Evolutionary conservation across 2,113 vertebrate genomes (phyloP).

Genomic region (Ceyx margarethae): DNA sequence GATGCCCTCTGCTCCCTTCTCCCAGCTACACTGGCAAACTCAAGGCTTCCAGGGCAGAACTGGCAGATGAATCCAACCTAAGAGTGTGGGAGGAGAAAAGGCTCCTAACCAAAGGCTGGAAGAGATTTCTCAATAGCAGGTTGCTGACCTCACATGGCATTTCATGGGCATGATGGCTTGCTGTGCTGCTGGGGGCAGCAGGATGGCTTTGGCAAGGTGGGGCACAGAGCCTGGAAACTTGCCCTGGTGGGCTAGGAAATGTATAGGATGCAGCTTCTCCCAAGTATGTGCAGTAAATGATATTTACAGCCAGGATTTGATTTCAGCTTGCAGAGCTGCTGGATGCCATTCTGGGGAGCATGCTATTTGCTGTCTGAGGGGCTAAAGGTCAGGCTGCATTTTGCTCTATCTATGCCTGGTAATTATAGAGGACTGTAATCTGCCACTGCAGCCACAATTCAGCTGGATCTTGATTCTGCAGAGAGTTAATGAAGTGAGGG

Average conservation of each 20-base stretch:
- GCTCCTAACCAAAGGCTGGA: not conserved
- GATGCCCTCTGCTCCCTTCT: not conserved
- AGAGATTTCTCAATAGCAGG: not conserved
- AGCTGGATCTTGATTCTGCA: constrained; percentile 21
- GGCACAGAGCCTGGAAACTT: not conserved
- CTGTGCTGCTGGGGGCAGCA: not conserved
- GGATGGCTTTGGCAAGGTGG: not conserved
- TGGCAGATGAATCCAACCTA: not conserved
- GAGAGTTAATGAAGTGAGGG: constrained; percentile 58
- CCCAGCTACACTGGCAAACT: not conserved
- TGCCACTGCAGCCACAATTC: constrained; percentile 5
- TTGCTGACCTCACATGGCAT: not conserved
- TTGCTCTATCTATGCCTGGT: not conserved
- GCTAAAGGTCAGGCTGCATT: not conserved
- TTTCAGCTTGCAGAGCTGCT: not conserved
- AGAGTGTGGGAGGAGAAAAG: not conserved
- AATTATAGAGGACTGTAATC: constrained; percentile 17
- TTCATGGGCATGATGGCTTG: rapidly evolving
- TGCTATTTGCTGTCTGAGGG: not conserved
- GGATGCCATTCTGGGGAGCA: not conserved
- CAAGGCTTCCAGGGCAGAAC: not conserved
- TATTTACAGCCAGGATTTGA: not conserved
- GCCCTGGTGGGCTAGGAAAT: not conserved
- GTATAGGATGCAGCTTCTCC: not conserved
- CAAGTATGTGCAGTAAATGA: not conserved